Evolutionary conservation across 2,888 invertebrate genomes (phyloP).

Genomic region (Conistra vaccinii): DNA sequence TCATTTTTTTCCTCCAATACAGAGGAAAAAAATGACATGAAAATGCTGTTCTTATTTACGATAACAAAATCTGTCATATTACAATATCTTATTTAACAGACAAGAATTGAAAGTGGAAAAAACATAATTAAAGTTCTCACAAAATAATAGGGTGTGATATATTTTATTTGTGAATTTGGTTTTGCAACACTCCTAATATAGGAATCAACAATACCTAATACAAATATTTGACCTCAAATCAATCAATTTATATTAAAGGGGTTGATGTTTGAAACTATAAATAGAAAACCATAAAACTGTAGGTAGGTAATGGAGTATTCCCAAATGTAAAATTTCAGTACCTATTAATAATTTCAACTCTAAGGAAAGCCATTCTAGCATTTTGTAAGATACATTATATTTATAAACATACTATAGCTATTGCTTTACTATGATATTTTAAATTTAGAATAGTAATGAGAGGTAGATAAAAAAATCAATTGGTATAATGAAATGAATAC

Average conservation of each 20-base stretch:
- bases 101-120: background rate
- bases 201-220: background rate
- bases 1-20: no score
- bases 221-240: background rate
- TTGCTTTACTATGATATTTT: background rate
- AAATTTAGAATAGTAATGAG: background rate
- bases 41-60: background rate
- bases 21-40: background rate
- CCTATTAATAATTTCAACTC: background rate
- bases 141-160: background rate
- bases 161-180: background rate
- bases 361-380: background rate
- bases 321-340: no score
- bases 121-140: background rate
- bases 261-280: background rate
- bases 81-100: background rate
- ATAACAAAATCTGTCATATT: background rate
- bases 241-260: background rate
- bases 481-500: slow-evolving; percentile 60
- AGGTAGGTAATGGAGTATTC: background rate
- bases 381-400: background rate
- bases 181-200: background rate
- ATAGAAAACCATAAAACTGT: background rate
- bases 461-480: slow-evolving; percentile 30
- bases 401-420: background rate